These are phyloP conservation scores for Drosophila helvetica DNA, from an alignment of 2,888 invertebrate genomes.

Conservation along the genomic window DNA sequence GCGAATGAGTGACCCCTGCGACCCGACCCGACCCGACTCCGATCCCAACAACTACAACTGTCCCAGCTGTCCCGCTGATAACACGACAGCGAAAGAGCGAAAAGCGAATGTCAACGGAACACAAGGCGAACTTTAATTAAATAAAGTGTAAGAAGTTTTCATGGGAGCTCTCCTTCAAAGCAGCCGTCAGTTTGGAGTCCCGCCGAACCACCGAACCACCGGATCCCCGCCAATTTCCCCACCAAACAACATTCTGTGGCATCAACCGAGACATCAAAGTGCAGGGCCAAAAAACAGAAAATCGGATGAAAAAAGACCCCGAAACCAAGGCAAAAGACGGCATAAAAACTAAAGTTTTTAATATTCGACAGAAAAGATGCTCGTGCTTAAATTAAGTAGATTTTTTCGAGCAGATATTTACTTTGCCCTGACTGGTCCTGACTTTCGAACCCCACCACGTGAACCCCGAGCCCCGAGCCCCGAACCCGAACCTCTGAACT, in stretches of 20 bases:
- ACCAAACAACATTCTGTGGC: slow-evolving; percentile 15
- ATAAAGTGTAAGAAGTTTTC: slow-evolving; percentile 75
- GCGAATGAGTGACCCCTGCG: slow-evolving; percentile 38
- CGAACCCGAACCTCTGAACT: not conserved
- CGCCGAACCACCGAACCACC: slow-evolving; percentile 3
- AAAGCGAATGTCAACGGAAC: slow-evolving; percentile 40
- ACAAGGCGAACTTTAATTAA: slow-evolving; percentile 73
- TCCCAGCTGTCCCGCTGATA: slow-evolving; percentile 73
- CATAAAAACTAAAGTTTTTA: slow-evolving; percentile 40
- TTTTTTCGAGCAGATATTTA: slow-evolving; percentile 59
- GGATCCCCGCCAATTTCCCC: not conserved
- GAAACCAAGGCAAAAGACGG: not conserved
- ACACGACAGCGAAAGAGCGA: slow-evolving; percentile 56
- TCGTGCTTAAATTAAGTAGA: slow-evolving; percentile 61
- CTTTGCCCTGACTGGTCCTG: slow-evolving; percentile 51
- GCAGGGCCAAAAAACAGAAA: slow-evolving; percentile 20
- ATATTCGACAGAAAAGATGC: slow-evolving; percentile 43
- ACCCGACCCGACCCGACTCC: not conserved
- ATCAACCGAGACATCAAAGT: slow-evolving; percentile 30
- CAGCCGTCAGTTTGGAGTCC: slow-evolving; percentile 23
- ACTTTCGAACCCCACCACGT: slow-evolving; percentile 51
- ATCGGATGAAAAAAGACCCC: not conserved
- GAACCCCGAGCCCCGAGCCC: not conserved
- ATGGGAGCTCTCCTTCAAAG: slow-evolving; percentile 53
- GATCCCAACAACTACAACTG: slow-evolving; percentile 71